Evolutionary conservation across 2,888 invertebrate species (phyloP).

Genomic region (Caenorhabditis sp.): DNA sequence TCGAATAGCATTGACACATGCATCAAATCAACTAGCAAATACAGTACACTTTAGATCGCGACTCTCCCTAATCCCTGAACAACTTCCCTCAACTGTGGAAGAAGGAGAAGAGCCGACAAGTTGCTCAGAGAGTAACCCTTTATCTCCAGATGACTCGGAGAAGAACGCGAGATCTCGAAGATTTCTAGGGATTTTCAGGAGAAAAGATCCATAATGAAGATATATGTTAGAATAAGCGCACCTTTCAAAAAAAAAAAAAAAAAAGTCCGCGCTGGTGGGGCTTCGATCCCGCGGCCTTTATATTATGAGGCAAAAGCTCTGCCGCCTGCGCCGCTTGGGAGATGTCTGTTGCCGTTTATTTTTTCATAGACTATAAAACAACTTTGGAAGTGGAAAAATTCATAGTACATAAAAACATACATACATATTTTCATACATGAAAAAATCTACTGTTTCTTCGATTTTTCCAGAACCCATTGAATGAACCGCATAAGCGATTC

Average conservation of each 20-base stretch:
- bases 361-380: no score
- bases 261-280: no score
- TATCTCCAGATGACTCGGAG: conserved; percentile 14
- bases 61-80: conserved; percentile 56
- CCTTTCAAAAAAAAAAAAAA: neutral
- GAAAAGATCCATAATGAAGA: no score
- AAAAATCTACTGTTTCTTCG: no score
- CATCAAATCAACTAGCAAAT: conserved; percentile 21
- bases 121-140: conserved; percentile 18
- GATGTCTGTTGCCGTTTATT: no score
- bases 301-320: no score
- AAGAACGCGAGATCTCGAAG: neutral
- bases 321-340: no score
- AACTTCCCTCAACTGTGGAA: conserved; percentile 54
- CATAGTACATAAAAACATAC: neutral
- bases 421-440: no score
- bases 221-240: no score
- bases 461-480: neutral
- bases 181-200: neutral
- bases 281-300: no score
- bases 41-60: conserved; percentile 58
- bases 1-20: conserved; percentile 35
- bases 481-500: neutral
- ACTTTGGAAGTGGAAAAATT: neutral
- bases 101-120: conserved; percentile 46